These are phyloP conservation scores for Coptotermes formosanus DNA, from an alignment of 1,140 invertebrate genomes.

Conservation along the genomic window DNA sequence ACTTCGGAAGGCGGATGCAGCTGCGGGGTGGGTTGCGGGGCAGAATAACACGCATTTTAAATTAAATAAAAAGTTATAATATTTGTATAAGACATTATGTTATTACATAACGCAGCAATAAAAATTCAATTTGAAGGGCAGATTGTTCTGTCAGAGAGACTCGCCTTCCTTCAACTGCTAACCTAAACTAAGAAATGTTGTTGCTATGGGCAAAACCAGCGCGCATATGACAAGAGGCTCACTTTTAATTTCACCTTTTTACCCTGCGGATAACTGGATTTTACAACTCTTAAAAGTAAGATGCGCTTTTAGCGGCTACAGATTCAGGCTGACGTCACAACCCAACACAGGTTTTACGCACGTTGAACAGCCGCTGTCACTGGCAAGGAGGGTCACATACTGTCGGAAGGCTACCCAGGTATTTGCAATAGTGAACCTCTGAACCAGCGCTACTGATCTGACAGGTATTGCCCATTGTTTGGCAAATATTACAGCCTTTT, in stretches of 20 bases:
- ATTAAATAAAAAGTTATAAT: too few species aligned
- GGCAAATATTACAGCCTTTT: too few species aligned
- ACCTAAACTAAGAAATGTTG: not conserved
- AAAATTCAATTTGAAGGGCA: not conserved
- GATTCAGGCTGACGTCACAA: not conserved
- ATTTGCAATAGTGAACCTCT: not conserved
- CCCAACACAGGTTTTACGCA: not conserved
- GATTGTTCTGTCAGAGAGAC: not conserved
- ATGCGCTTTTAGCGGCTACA: not conserved
- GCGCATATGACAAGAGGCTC: not conserved
- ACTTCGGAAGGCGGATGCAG: too few species aligned
- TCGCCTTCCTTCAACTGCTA: not conserved
- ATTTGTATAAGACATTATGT: not conserved
- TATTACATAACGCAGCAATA: not conserved
- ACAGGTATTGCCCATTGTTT: too few species aligned
- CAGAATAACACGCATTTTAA: too few species aligned
- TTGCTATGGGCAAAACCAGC: not conserved
- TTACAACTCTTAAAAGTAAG: not conserved
- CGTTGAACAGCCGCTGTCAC: not conserved
- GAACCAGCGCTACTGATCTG: too few species aligned
- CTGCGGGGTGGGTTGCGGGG: too few species aligned
- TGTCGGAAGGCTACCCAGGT: not conserved
- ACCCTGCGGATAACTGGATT: constrained; percentile 4
- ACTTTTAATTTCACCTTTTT: not conserved
- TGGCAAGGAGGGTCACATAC: not conserved